phyloP scores from a whole-genome alignment of 2,113 vertebrate genomes.

The Trichechus manatus region DNA sequence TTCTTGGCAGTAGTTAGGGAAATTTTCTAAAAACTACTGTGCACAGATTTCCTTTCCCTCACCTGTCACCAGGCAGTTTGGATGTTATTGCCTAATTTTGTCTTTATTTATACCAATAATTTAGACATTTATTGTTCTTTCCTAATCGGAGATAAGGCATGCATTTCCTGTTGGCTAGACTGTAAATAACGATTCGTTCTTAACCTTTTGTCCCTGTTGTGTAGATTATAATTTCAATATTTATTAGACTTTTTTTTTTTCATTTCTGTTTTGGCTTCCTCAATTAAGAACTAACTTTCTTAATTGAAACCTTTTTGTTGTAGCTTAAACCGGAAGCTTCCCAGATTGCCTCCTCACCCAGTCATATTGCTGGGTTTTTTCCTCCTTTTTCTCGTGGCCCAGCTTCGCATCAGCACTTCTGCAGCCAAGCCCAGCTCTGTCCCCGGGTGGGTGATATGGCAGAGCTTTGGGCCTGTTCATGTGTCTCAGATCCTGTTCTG shows the following conservation, averaged over 20 bases:
- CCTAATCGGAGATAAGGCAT: background rate
- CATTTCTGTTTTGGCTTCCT: background rate
- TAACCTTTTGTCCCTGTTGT: background rate
- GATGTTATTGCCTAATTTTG: background rate
- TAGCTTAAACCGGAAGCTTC: too few relatives aligned
- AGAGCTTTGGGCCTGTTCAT: accelerated
- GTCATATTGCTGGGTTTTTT: background rate
- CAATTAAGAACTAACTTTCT: background rate
- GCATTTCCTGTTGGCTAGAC: background rate
- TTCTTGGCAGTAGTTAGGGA: background rate
- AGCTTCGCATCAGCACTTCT: too few relatives aligned
- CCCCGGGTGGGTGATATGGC: accelerated
- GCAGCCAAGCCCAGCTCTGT: accelerated
- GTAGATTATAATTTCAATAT: background rate
- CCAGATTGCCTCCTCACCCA: accelerated
- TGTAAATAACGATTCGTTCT: background rate
- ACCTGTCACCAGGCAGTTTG: background rate
- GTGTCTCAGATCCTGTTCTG: accelerated
- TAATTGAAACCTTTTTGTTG: background rate
- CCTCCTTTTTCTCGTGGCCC: too few relatives aligned
- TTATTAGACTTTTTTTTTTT: background rate
- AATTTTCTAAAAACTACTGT: too few relatives aligned
- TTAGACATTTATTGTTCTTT: background rate
- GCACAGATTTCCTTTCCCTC: too few relatives aligned
- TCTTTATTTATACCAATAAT: background rate